Evolutionary conservation across 2,888 invertebrate genomes (phyloP).

Genomic region (Eupithecia subfuscata): DNA sequence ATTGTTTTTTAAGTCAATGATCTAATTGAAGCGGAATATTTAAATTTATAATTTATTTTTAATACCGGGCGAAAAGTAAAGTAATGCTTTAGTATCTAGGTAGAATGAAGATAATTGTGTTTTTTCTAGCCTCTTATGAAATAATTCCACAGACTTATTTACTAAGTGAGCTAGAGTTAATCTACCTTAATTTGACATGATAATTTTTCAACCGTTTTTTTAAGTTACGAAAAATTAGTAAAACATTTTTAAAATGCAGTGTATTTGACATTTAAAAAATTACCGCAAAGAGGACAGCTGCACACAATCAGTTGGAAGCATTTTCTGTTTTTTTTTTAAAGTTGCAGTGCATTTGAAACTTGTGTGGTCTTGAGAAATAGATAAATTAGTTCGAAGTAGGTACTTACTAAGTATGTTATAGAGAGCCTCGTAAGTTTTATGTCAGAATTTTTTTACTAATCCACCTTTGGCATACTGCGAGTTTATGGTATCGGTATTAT

Average conservation of each 20-base stretch:
- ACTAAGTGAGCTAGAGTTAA: neutral
- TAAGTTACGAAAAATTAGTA: slow-evolving; percentile 44
- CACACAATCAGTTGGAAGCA: slow-evolving; percentile 48
- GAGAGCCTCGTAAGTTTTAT: slow-evolving; percentile 6
- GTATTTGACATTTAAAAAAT: slow-evolving; percentile 56
- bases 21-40: no score
- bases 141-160: neutral
- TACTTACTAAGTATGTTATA: neutral
- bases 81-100: no score
- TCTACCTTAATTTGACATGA: slow-evolving; percentile 15
- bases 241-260: slow-evolving; percentile 42
- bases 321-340: slow-evolving; percentile 47
- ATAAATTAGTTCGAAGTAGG: slow-evolving; percentile 17
- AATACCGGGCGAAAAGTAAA: no score
- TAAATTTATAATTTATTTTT: no score
- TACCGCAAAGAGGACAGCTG: slow-evolving; percentile 52
- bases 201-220: slow-evolving; percentile 6
- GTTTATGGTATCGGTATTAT: neutral
- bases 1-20: no score
- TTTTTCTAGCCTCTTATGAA: neutral
- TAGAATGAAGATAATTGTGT: no score
- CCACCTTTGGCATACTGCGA: neutral
- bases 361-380: slow-evolving; percentile 55
- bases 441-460: neutral
- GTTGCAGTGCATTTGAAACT: slow-evolving; percentile 20